A percentile compares a stretch with the other conserved stretches of the same genome.
Evolutionary conservation across 2,888 invertebrate genomes (phyloP).

Genomic region (Aquatica leii): DNA sequence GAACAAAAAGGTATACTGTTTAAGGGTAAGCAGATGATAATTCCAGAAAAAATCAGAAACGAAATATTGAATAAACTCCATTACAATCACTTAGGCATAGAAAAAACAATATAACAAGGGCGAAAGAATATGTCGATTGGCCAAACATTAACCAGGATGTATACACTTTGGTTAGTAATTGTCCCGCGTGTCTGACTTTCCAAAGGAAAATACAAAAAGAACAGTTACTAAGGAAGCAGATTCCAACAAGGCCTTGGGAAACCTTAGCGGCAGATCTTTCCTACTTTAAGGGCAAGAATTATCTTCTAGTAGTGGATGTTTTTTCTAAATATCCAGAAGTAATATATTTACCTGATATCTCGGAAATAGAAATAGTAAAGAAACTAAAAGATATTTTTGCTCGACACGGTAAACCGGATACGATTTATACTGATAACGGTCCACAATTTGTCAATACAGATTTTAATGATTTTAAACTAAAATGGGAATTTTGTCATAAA

Average conservation of each 20-base stretch:
- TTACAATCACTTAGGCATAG: background rate
- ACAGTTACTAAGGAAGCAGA: constrained; percentile 35
- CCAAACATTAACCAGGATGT: constrained; percentile 41
- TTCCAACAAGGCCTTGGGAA: constrained; percentile 42
- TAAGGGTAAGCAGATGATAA: background rate
- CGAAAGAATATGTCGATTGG: constrained; percentile 41
- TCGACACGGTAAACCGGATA: background rate
- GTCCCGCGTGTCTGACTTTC: constrained; percentile 41
- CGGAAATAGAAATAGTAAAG: background rate
- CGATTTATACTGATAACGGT: background rate
- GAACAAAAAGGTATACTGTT: background rate
- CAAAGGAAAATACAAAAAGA: constrained; percentile 38
- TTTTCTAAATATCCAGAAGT: constrained; percentile 46
- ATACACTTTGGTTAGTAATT: constrained; percentile 38
- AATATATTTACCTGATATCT: background rate
- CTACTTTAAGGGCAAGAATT: constrained; percentile 35
- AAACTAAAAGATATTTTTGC: background rate
- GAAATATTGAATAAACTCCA: background rate
- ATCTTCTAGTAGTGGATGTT: constrained; percentile 42
- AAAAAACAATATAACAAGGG: background rate
- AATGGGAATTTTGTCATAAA: background rate
- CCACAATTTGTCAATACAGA: background rate
- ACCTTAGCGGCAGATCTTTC: constrained; percentile 42
- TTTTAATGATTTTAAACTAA: background rate
- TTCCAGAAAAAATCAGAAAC: background rate